These are phyloP conservation scores for Ophioninae sp. DNA, from an alignment of 2,888 invertebrate genomes.

Conservation along the genomic window DNA sequence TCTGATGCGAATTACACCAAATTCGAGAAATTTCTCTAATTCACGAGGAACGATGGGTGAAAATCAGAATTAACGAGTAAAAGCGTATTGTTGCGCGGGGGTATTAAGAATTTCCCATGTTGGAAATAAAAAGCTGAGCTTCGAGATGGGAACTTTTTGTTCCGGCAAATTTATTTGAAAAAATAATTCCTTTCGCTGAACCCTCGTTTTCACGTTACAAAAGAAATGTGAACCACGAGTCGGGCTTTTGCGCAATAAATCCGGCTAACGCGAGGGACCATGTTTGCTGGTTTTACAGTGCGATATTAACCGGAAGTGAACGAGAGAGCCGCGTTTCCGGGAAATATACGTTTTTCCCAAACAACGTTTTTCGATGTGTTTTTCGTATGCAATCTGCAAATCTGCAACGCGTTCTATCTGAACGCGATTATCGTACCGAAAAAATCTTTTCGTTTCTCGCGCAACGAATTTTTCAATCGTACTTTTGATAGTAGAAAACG, in stretches of 20 bases:
- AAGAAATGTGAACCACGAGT: not conserved
- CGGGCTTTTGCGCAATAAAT: not conserved
- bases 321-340: not conserved
- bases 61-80: too few species aligned
- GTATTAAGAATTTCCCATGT: not conserved
- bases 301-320: too few species aligned
- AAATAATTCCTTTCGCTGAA: not conserved
- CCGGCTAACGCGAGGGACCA: not conserved
- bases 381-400: not conserved
- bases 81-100: too few species aligned
- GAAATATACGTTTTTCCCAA: not conserved
- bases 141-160: not conserved
- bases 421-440: not conserved
- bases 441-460: not conserved
- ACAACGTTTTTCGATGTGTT: not conserved
- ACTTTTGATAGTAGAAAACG: not conserved
- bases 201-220: not conserved
- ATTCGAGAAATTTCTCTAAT: too few species aligned
- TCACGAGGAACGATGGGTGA: too few species aligned
- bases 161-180: not conserved
- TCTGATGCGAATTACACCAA: too few species aligned
- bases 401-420: not conserved
- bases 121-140: not conserved
- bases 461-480: not conserved
- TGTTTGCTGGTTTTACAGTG: not conserved